phyloP scores from a whole-genome alignment of 1,140 invertebrate species.

The Condylostylus longicornis region DNA sequence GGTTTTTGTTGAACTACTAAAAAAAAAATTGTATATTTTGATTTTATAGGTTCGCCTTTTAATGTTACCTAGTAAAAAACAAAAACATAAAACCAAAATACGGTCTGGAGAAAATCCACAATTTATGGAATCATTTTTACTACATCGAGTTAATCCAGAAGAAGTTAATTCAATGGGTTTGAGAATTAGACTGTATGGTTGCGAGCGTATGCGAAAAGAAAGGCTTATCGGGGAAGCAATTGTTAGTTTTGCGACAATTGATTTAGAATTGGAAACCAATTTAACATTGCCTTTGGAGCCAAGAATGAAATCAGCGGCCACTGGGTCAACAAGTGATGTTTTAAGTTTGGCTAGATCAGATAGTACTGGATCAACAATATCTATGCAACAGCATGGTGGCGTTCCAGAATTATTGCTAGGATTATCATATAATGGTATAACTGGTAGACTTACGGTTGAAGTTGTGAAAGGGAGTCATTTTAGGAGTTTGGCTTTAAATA shows the following conservation, averaged over 20 bases:
- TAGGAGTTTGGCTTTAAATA: constrained; percentile 53
- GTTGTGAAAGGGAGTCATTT: constrained; percentile 86
- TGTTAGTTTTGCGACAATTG: constrained; percentile 73
- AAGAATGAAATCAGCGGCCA: constrained; percentile 63
- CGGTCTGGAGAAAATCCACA: constrained; percentile 74
- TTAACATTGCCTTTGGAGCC: constrained; percentile 78
- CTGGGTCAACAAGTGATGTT: constrained; percentile 41
- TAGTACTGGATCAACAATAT: constrained; percentile 83
- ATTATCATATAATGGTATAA: constrained; percentile 82
- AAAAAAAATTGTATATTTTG: neutral
- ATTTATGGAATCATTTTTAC: constrained; percentile 82
- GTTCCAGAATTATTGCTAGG: constrained; percentile 80
- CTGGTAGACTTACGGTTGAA: constrained; percentile 81
- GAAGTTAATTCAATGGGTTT: constrained; percentile 84
- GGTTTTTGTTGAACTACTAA: neutral
- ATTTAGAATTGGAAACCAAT: constrained; percentile 75
- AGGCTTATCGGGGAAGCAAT: constrained; percentile 79
- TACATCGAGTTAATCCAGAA: constrained; percentile 82
- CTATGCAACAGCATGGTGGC: constrained; percentile 75
- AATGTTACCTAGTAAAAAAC: constrained; percentile 77
- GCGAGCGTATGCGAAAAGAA: constrained; percentile 77
- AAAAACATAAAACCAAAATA: constrained; percentile 84
- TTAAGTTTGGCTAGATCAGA: constrained; percentile 76
- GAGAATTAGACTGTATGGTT: constrained; percentile 77
- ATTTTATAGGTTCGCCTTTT: constrained; percentile 58